Conservation (phyloP, 1,140 invertebrate genomes). For the Drosophila chauvacae region DNA sequence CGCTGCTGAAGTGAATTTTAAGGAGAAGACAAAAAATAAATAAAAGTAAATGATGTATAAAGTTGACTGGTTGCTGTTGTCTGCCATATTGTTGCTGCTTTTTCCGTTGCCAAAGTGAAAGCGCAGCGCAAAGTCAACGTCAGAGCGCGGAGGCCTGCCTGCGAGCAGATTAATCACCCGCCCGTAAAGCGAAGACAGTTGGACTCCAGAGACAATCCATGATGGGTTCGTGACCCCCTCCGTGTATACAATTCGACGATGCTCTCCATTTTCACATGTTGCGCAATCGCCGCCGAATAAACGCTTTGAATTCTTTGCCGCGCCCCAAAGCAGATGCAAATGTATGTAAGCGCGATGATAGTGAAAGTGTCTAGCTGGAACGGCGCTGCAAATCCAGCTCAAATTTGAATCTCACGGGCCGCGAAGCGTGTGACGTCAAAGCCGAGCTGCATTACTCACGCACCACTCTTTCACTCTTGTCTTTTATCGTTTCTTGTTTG, state of each 20-base stretch:
- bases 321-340: constrained; percentile 51
- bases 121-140: constrained; percentile 53
- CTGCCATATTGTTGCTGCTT: constrained; percentile 16
- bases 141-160: constrained; percentile 29
- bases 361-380: constrained; percentile 74
- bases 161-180: constrained; percentile 71
- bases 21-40: constrained; percentile 53
- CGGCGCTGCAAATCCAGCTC: constrained; percentile 19
- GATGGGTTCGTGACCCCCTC: constrained; percentile 63
- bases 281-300: constrained; percentile 28
- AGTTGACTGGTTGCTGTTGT: constrained; percentile 42
- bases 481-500: constrained; percentile 47
- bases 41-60: constrained; percentile 65
- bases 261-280: constrained; percentile 24
- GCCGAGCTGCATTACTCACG: constrained; percentile 51
- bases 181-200: constrained; percentile 46
- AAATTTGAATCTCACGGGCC: constrained; percentile 64
- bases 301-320: constrained; percentile 59
- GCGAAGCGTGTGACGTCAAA: constrained; percentile 69
- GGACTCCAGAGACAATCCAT: constrained; percentile 24
- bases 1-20: constrained; percentile 73
- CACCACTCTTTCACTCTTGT: constrained; percentile 36
- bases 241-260: not conserved
- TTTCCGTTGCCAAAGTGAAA: constrained; percentile 72
- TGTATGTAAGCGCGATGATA: constrained; percentile 49